These are phyloP conservation scores for Aphyosemion australe DNA, from an alignment of 2,113 vertebrate genomes.

Conservation along the genomic window DNA sequence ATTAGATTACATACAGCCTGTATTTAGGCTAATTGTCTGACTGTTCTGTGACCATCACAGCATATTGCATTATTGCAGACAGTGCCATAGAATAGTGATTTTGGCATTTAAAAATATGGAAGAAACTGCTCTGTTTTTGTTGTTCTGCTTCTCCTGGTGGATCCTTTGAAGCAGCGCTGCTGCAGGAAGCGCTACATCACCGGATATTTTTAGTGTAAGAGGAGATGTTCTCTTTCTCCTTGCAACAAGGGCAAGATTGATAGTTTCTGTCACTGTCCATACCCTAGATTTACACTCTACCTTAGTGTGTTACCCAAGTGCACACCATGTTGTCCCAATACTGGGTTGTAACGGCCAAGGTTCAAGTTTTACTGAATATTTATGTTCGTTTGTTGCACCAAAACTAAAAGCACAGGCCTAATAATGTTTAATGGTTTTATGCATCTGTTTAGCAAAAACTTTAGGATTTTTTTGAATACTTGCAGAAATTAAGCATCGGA, in stretches of 20 bases:
- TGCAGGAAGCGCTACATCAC: slow-evolving; percentile 69
- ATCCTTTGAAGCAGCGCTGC: slow-evolving; percentile 51
- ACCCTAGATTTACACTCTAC: slow-evolving; percentile 48
- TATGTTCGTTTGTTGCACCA: slow-evolving; percentile 1
- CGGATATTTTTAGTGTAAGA: slow-evolving; percentile 78
- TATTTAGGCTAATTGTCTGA: slow-evolving; percentile 12
- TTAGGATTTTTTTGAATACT: no score
- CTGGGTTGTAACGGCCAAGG: slow-evolving; percentile 24
- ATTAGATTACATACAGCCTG: background rate
- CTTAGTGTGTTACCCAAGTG: slow-evolving; percentile 33
- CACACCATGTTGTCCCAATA: slow-evolving; percentile 25
- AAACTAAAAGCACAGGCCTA: slow-evolving; percentile 2
- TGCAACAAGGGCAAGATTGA: slow-evolving; percentile 71
- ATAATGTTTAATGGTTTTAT: background rate
- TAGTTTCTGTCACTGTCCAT: slow-evolving; percentile 72
- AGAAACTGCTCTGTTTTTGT: background rate
- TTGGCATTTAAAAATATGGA: slow-evolving; percentile 17
- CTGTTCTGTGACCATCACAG: slow-evolving; percentile 12
- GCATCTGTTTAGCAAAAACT: no score
- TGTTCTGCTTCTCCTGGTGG: slow-evolving; percentile 34
- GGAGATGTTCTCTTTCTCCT: slow-evolving; percentile 62
- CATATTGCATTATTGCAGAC: slow-evolving; percentile 14
- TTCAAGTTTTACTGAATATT: slow-evolving; percentile 15
- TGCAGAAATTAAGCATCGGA: no score
- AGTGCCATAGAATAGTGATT: slow-evolving; percentile 17